A percentile compares a stretch with the other conserved stretches of the same genome.
Conservation (phyloP, 64 coral and sea anemone species). For the Montipora sp. region DNA sequence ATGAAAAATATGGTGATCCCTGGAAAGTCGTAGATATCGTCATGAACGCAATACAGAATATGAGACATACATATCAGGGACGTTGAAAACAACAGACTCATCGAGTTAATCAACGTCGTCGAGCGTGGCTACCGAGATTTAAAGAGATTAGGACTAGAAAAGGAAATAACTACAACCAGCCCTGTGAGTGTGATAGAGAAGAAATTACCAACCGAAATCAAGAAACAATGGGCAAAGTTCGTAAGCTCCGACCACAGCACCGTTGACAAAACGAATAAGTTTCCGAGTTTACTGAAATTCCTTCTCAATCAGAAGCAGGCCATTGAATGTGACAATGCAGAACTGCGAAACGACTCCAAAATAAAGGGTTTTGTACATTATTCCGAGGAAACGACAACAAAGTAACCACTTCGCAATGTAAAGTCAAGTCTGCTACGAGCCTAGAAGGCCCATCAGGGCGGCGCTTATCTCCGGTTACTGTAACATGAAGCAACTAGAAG, state of each 20-base stretch:
- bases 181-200: slow-evolving; percentile 35
- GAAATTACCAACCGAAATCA: slow-evolving; percentile 18
- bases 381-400: background rate
- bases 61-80: slow-evolving; percentile 19
- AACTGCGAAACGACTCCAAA: slow-evolving; percentile 3
- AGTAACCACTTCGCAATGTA: background rate
- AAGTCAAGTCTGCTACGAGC: no score
- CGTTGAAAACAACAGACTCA: slow-evolving; percentile 26
- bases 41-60: slow-evolving; percentile 28
- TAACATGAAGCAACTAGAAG: no score
- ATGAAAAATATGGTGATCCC: slow-evolving; percentile 52
- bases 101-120: background rate
- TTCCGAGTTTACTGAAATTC: slow-evolving; percentile 39
- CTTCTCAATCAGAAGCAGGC: slow-evolving; percentile 31
- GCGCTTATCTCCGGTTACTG: no score
- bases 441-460: no score
- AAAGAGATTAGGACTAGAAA: slow-evolving; percentile 46
- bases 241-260: slow-evolving; percentile 18
- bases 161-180: slow-evolving; percentile 52
- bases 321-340: slow-evolving; percentile 51
- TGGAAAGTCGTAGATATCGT: slow-evolving; percentile 14
- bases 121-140: slow-evolving; percentile 35
- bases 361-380: background rate
- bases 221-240: slow-evolving; percentile 19
- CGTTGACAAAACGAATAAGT: slow-evolving; percentile 39